phyloP scores from a whole-genome alignment of 1,140 invertebrate genomes.

The Diprion similis region DNA sequence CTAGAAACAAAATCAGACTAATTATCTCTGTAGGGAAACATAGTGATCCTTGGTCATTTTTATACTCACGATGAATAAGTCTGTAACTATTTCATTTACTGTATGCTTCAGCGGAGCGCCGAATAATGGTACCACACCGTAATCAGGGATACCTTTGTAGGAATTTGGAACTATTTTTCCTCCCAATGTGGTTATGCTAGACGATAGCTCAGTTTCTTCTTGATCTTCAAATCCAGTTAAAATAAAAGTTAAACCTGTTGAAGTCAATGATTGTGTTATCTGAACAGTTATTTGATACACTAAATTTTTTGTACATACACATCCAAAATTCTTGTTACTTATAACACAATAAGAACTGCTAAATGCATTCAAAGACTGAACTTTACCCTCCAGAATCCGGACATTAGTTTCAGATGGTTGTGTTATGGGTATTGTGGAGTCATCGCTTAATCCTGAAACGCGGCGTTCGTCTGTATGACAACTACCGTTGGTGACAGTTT shows the following conservation, averaged over 20 bases:
- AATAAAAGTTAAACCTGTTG: constrained; percentile 56
- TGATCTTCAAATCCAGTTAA: constrained; percentile 56
- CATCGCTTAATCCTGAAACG: not conserved
- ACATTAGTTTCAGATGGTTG: not conserved
- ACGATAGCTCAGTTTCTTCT: constrained; percentile 47
- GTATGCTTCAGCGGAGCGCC: constrained; percentile 48
- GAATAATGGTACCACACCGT: constrained; percentile 62
- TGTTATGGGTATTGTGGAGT: not conserved
- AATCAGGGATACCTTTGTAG: constrained; percentile 65
- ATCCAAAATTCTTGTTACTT: constrained; percentile 18
- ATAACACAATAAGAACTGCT: too few species aligned
- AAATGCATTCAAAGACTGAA: too few species aligned
- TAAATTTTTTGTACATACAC: constrained; percentile 8
- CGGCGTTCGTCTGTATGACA: not conserved
- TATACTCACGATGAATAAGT: constrained; percentile 63
- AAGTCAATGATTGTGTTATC: constrained; percentile 34
- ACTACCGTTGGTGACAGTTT: not conserved
- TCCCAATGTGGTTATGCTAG: constrained; percentile 57
- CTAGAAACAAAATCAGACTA: constrained; percentile 40
- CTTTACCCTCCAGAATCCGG: not conserved
- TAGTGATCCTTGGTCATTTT: constrained; percentile 14
- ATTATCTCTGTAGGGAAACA: constrained; percentile 26
- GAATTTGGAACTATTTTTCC: constrained; percentile 57
- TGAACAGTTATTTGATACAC: constrained; percentile 17
- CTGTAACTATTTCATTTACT: constrained; percentile 64